Evolutionary conservation across 2,888 invertebrate species (phyloP), one percentile per base, ranked within the genome.

Genomic region (Torymus tubicola): DNA sequence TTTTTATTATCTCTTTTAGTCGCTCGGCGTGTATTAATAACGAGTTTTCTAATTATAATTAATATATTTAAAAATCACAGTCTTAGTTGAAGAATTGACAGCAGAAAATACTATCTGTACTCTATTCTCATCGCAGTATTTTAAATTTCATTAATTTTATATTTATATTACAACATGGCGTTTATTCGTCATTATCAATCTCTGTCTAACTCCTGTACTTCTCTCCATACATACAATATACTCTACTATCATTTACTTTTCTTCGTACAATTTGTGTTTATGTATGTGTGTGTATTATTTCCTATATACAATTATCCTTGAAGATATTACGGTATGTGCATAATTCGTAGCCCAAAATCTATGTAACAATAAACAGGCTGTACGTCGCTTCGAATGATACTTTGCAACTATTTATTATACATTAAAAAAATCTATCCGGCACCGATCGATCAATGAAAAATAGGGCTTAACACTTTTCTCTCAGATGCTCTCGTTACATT

Each of bases 11-110:
- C 84, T 87, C 86, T 88, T 82, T 80, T 89, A 88, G 85, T 88
- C 85, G 87, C 87, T 89, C 87, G 88, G 88, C 87, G 87, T 86
- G 86, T 88, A 89, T 88, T 86, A 86, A 87, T 87, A 85, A 87
- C 86, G 87, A 88, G 87, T 82, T 79, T 86, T 87, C 87, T 90
- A 89, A 88, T 87, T 89, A 89, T 86, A 88, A 86, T 88, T 89
- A 89, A 87, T 88, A 89, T 89, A 89, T 89, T 90, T 88, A 89
- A 90, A 90, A 90, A 90, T 90, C 90, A 90, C 90, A 90, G 90
- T 90, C 90, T 90, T 90, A 90, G 89, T 90, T 90, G 89, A 90
- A 90, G 89, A 90, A 90, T 90, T 90, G 90, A 90, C 90, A 90
- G 89, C 90, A 89, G 89, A 90, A 90, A 90, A 90, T 89, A 90